Percentiles rank a stretch among this genome's conserved stretches.
These are phyloP conservation scores for Bombus affinis DNA, from an alignment of 1,140 invertebrate genomes.

Conservation along the genomic window DNA sequence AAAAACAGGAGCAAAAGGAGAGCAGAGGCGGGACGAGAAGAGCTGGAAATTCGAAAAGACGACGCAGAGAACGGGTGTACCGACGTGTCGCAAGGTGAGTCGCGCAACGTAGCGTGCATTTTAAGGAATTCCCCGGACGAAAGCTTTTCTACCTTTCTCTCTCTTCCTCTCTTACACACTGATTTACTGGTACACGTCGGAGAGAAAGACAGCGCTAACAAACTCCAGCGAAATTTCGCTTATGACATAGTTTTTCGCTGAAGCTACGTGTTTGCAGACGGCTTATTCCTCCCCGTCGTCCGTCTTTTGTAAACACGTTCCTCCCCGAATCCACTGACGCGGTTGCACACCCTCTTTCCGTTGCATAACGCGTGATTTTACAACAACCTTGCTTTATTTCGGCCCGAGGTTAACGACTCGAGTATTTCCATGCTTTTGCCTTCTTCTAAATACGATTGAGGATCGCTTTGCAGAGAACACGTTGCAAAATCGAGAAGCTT, in stretches of 20 bases:
- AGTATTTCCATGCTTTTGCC: too few relatives aligned
- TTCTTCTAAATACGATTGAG: too few relatives aligned
- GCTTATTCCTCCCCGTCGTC: slow-evolving; percentile 18
- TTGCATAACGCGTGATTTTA: slow-evolving; percentile 10
- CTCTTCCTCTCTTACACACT: not conserved
- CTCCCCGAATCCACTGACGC: slow-evolving; percentile 1
- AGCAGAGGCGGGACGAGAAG: not conserved
- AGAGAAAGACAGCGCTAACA: slow-evolving; percentile 30
- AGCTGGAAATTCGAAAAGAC: not conserved
- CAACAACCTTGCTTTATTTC: not conserved
- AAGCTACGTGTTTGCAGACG: slow-evolving; percentile 54
- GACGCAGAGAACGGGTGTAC: not conserved
- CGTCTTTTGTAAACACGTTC: slow-evolving; percentile 42
- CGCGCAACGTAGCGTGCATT: not conserved
- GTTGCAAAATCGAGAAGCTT: too few relatives aligned
- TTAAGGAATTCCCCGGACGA: slow-evolving; percentile 8
- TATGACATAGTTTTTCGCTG: slow-evolving; percentile 54
- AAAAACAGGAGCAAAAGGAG: not conserved
- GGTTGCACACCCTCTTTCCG: not conserved
- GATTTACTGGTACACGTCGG: not conserved
- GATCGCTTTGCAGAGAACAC: too few relatives aligned
- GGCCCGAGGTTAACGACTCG: too few relatives aligned
- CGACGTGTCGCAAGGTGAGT: slow-evolving; percentile 23
- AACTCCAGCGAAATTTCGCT: slow-evolving; percentile 58
- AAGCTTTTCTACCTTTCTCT: too few relatives aligned